These are phyloP conservation scores for Listronotus oregonensis DNA, from an alignment of 1,140 invertebrate genomes.

Conservation along the genomic window DNA sequence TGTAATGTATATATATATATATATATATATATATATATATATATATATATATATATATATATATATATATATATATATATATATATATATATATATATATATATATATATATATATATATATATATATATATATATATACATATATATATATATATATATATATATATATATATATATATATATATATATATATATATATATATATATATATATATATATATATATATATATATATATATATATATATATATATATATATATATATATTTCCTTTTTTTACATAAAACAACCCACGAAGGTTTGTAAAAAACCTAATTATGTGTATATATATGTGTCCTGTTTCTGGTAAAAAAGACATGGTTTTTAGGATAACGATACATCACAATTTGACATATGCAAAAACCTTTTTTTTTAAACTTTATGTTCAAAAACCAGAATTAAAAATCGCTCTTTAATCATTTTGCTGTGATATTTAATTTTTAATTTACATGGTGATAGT, in stretches of 20 bases:
- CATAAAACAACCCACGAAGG: too few relatives aligned
- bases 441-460: too few relatives aligned
- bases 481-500: too few relatives aligned
- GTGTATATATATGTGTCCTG: too few relatives aligned
- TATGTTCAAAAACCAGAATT: too few relatives aligned
- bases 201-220: slow-evolving; percentile 14
- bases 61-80: slow-evolving; percentile 12
- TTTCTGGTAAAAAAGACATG: too few relatives aligned
- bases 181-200: slow-evolving; percentile 10
- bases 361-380: too few relatives aligned
- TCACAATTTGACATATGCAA: too few relatives aligned
- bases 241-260: slow-evolving; percentile 16
- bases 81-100: slow-evolving; percentile 12
- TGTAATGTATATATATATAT: slow-evolving; percentile 10
- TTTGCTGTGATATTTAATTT: too few relatives aligned
- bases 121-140: slow-evolving; percentile 9
- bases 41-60: slow-evolving; percentile 7
- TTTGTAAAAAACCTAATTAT: too few relatives aligned
- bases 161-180: slow-evolving; percentile 10
- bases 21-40: slow-evolving; percentile 12
- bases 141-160: slow-evolving; percentile 12
- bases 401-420: too few relatives aligned
- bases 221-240: slow-evolving; percentile 19
- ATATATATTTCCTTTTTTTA: too few relatives aligned
- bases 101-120: slow-evolving; percentile 12